phyloP scores from a whole-genome alignment of 2,888 invertebrate genomes.

The Teleiodes luculella region DNA sequence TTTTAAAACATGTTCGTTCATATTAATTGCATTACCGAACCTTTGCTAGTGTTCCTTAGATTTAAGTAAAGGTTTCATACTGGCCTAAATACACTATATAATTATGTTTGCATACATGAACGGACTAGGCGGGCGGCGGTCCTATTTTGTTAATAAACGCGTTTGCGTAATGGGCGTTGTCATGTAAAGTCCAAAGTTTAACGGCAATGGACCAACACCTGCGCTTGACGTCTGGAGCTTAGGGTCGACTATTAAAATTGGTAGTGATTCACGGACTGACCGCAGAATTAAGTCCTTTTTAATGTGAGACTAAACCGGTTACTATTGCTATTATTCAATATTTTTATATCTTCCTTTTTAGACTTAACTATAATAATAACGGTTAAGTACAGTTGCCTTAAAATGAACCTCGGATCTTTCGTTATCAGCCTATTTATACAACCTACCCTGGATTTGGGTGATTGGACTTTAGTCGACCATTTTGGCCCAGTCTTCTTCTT shows the following conservation, averaged over 20 bases:
- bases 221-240: constrained; percentile 45
- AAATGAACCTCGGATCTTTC: too few relatives aligned
- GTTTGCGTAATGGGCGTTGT: neutral
- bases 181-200: constrained; percentile 29
- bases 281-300: constrained; percentile 46
- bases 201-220: constrained; percentile 47
- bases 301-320: neutral
- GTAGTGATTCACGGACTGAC: constrained; percentile 34
- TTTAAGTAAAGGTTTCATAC: too few relatives aligned
- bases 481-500: too few relatives aligned
- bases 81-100: too few relatives aligned
- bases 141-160: constrained; percentile 7
- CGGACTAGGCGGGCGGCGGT: neutral
- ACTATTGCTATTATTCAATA: too few relatives aligned
- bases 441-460: too few relatives aligned
- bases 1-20: neutral
- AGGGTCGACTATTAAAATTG: constrained; percentile 49
- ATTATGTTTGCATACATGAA: neutral
- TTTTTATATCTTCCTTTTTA: too few relatives aligned
- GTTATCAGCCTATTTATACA: too few relatives aligned
- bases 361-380: too few relatives aligned
- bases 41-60: too few relatives aligned
- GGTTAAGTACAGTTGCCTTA: too few relatives aligned
- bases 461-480: too few relatives aligned
- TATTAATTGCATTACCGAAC: neutral